Base-by-base conservation (phyloP, 2,888 invertebrate species). In the Synanthedon vespiformis region DNA sequence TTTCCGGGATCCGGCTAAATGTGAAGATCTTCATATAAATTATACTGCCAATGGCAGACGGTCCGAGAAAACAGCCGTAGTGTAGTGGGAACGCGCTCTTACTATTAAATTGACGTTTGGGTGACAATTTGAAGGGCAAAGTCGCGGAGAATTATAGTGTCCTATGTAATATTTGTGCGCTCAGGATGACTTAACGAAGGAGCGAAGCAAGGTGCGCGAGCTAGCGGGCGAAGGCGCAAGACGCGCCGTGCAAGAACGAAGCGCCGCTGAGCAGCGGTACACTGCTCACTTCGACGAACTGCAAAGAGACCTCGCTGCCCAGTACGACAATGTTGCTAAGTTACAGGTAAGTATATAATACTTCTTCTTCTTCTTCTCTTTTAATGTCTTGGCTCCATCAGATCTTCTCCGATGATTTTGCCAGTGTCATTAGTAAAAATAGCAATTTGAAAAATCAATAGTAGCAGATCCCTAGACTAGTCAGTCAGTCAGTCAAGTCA, bases 291-390 rank as follows among this genome's bases (percentile, higher is more conserved):
- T 93, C 55, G 95, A 95, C 68, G 94, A 95, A 61, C 80, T 95
- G 49, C 93, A 93, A 18, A 91, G 92, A 5, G 95, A 95, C 64
- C 82, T 94, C 22, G 92, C 93, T 0, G 91, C 91, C 1, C 95
- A 95, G 70, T 94, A 94, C 89, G 95, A 95, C 65, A 90, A 92
- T 47, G 92, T 93, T 1, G 91, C 93, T 50, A 94, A 94, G 65
- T 70, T 94, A 27, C 93, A 93, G 78, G 88, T 88, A 41, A 57
- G 27, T 22, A 48, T 12, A 13, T 51, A n/a, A 13, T 12, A 22
- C 41, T n/a, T n/a, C n/a, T n/a, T n/a, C n/a, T n/a, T n/a, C n/a
- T n/a, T n/a, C n/a, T n/a, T n/a, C n/a, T n/a, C n/a, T n/a, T n/a
- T n/a, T n/a, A n/a, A n/a, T n/a, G n/a, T n/a, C n/a, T n/a, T n/a